These are phyloP conservation scores for Pachypanchax playfairii DNA, from an alignment of 2,113 vertebrate species.

Conservation along the genomic window DNA sequence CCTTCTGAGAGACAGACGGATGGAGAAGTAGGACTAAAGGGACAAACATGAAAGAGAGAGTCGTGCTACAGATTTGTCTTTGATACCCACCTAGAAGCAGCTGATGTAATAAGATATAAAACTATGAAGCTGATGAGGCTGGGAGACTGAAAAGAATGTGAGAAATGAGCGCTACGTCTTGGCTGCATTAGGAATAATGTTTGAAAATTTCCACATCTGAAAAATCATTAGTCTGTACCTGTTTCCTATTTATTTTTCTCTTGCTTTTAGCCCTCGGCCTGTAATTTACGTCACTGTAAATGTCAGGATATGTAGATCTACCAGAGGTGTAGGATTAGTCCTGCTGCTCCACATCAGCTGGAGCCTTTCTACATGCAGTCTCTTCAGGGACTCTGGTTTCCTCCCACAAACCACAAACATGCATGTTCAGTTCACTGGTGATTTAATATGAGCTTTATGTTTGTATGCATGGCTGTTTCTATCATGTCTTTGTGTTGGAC, in stretches of 20 bases:
- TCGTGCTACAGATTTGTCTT: constrained; percentile 53
- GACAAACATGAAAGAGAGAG: constrained; percentile 58
- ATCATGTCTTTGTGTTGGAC: too few species aligned
- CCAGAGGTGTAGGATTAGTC: too few species aligned
- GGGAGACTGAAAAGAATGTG: constrained; percentile 19
- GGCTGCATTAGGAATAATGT: constrained; percentile 22
- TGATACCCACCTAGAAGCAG: constrained; percentile 57
- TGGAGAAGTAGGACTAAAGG: constrained; percentile 32
- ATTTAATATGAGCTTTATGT: too few species aligned
- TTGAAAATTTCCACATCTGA: constrained; percentile 27
- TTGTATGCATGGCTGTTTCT: too few species aligned
- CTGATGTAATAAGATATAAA: constrained; percentile 64
- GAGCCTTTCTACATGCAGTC: too few species aligned
- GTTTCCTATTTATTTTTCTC: constrained; percentile 26
- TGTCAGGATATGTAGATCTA: neutral
- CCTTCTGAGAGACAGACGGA: constrained; percentile 35
- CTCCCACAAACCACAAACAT: too few species aligned
- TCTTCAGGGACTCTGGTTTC: too few species aligned
- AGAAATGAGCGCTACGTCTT: constrained; percentile 20
- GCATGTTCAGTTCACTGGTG: too few species aligned
- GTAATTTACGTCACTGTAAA: too few species aligned
- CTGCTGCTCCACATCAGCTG: too few species aligned
- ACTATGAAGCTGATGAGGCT: constrained; percentile 49
- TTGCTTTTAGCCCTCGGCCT: constrained; percentile 2
- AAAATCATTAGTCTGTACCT: constrained; percentile 41